phyloP scores from a whole-genome alignment of 2,113 vertebrate species.

The Rhea americana region DNA sequence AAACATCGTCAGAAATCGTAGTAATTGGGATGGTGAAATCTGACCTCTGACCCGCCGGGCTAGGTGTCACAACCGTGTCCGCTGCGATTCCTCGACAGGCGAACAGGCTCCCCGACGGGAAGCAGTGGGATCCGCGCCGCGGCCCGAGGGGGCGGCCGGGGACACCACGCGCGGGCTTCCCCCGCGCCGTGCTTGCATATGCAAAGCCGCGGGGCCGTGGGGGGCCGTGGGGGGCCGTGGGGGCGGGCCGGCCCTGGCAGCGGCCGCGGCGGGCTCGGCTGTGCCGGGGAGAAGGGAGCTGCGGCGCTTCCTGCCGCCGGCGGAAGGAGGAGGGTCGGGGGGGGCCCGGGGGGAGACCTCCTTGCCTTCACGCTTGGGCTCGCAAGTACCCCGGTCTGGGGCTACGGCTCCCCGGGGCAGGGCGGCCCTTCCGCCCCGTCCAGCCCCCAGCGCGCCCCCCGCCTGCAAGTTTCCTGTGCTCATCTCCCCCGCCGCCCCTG shows the following conservation, averaged over 20 bases:
- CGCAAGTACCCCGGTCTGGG: not conserved
- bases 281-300: not conserved
- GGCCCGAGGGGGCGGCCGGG: constrained; percentile 24
- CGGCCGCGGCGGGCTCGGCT: not conserved
- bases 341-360: not conserved
- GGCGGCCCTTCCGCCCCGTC: not conserved
- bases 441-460: not conserved
- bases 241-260: not conserved
- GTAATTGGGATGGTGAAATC: constrained; percentile 70
- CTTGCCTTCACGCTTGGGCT: not conserved
- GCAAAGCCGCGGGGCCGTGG: constrained; percentile 11
- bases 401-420: not conserved
- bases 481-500: not conserved
- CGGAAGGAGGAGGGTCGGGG: not conserved
- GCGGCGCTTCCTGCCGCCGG: not conserved
- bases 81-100: constrained; percentile 75
- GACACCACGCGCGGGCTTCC: constrained; percentile 53
- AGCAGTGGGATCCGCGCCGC: constrained; percentile 40
- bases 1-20: constrained; percentile 72
- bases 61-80: constrained; percentile 71
- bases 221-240: not conserved
- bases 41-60: constrained; percentile 75
- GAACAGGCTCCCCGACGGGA: constrained; percentile 70
- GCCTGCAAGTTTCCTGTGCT: not conserved
- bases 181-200: constrained; percentile 13